Evolutionary conservation across 2,113 vertebrate genomes (phyloP), one percentile per base, ranked within the genome.

Genomic region (Okapia johnstoni): DNA sequence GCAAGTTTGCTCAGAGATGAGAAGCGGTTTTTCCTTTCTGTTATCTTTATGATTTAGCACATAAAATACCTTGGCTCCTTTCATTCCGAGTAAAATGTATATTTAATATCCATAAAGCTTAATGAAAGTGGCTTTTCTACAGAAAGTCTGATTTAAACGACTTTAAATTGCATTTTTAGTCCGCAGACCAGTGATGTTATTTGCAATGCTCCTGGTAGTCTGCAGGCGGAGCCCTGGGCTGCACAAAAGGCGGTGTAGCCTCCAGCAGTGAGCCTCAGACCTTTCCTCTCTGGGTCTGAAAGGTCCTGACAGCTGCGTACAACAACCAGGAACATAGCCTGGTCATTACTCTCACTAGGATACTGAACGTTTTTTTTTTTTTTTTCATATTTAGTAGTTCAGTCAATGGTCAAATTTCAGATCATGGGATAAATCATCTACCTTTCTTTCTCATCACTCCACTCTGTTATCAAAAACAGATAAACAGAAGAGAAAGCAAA

Each of bases 51-150:
- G 55, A 57, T 89, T 97, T 58, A 70, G 23, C 28, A 52, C 50
- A 94, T 89, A 77, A 94, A 92, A 96, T 3, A 93, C n/a, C 28
- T 81, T 66, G 11, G 60, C 40, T 84, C 55, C 25, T 93, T 96
- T 96, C 46, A 63, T 79, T 80, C 46, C 21, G 66, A 92, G 50
- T 73, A 88, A 87, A 93, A 55, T 8, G 40, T 48, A 81, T 85
- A 83, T 92, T 95, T 88, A 96, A 90, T 70, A 91, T 30, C 50
- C 33, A 46, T 77, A 77, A 80, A 96, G 46, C 13, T 84, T 63
- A 40, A 70, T 76, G 50, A 85, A 93, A 61, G 21, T 95, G 79
- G 5, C 8, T 58, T 79, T 91, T 60, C 19, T 85, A 25, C 3
- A 54, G 15, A 57, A 83, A 93, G 19, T 23, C 36, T 85, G 12